These are phyloP conservation scores for Silurus meridionalis DNA, from an alignment of 2,113 vertebrate species.

Conservation along the genomic window DNA sequence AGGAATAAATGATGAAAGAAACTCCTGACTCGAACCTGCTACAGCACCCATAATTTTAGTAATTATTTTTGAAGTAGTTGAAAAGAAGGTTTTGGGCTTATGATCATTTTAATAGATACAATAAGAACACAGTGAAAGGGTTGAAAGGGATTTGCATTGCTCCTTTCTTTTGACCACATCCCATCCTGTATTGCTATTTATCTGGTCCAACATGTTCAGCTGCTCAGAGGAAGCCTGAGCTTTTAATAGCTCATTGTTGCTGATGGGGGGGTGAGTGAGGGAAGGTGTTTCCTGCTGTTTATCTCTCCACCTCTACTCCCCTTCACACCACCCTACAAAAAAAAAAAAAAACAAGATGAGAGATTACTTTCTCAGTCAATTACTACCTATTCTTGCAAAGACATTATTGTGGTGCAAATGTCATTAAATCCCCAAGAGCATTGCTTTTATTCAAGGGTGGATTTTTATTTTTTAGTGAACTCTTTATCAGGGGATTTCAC, in stretches of 20 bases:
- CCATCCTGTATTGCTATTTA: conserved; percentile 48
- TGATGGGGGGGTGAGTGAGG: conserved; percentile 29
- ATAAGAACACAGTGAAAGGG: neutral
- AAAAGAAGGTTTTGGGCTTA: too few relatives aligned
- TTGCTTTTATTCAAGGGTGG: neutral
- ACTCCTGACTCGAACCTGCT: too few relatives aligned
- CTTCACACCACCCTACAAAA: conserved; percentile 54
- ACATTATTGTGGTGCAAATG: conserved; percentile 70
- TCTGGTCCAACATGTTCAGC: conserved; percentile 35
- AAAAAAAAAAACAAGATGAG: conserved; percentile 57
- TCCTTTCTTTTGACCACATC: conserved; percentile 21
- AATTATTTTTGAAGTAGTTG: too few relatives aligned
- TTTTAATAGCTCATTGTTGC: conserved; percentile 76
- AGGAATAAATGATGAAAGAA: too few relatives aligned
- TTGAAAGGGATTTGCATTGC: conserved; percentile 12
- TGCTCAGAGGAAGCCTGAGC: conserved; percentile 60
- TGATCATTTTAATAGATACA: too few relatives aligned
- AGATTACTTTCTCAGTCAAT: conserved; percentile 72
- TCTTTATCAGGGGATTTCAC: neutral
- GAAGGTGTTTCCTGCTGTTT: conserved; percentile 79
- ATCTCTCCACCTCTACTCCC: conserved; percentile 55
- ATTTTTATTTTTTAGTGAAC: neutral
- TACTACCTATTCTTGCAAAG: conserved; percentile 65
- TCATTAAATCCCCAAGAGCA: conserved; percentile 50
- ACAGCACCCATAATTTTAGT: too few relatives aligned